Conservation (phyloP, 2,888 invertebrate genomes). For the Agapetus fuscipes region DNA sequence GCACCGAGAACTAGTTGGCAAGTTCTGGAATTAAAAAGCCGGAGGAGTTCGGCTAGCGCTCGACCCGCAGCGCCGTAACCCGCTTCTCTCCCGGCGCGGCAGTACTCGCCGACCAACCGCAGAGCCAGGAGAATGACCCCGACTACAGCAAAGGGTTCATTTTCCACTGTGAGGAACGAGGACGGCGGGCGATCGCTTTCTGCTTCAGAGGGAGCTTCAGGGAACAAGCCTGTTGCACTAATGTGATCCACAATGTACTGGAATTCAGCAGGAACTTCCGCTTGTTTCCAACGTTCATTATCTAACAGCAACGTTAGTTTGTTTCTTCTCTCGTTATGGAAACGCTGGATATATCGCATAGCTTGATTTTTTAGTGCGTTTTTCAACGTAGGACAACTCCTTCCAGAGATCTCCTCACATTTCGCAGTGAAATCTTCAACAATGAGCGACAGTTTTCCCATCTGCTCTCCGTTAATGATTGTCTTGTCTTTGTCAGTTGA, state of each 20-base stretch:
- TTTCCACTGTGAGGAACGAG: slow-evolving; percentile 52
- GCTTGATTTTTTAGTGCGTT: slow-evolving; percentile 81
- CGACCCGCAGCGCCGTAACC: slow-evolving; percentile 54
- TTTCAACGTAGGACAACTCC: slow-evolving; percentile 67
- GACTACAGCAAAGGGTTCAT: slow-evolving; percentile 67
- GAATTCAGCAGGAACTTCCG: slow-evolving; percentile 83
- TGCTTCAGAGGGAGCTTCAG: slow-evolving; percentile 26
- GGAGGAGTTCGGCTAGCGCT: slow-evolving; percentile 78
- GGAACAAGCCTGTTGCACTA: slow-evolving; percentile 43
- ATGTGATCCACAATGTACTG: slow-evolving; percentile 75
- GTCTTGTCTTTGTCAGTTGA: slow-evolving; percentile 61
- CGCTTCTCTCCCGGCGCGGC: slow-evolving; percentile 40
- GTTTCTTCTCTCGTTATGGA: slow-evolving; percentile 80
- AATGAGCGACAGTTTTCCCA: slow-evolving; percentile 63
- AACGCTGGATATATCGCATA: slow-evolving; percentile 80
- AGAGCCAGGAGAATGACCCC: slow-evolving; percentile 79
- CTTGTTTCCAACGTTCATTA: slow-evolving; percentile 87
- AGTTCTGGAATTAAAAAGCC: slow-evolving; percentile 78
- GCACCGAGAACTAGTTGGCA: slow-evolving; percentile 95
- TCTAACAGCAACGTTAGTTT: slow-evolving; percentile 80
- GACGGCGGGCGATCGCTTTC: slow-evolving; percentile 39
- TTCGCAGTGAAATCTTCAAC: slow-evolving; percentile 70
- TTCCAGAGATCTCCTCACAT: slow-evolving; percentile 66
- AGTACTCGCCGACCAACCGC: slow-evolving; percentile 88
- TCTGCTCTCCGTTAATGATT: slow-evolving; percentile 63